phyloP scores from a whole-genome alignment of 2,888 invertebrate species.

The Sericinus montela region DNA sequence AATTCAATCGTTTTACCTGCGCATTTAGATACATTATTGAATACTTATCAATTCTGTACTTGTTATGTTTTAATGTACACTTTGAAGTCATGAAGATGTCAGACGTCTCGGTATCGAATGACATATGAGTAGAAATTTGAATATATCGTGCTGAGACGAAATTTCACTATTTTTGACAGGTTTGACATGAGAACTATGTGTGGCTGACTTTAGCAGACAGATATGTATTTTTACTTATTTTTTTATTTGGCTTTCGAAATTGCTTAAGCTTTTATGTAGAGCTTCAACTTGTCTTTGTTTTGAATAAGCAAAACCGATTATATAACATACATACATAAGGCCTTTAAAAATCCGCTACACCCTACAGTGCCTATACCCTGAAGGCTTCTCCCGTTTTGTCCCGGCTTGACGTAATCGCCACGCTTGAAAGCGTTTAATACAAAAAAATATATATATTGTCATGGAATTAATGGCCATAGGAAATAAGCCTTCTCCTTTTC shows the following conservation, averaged over 20 bases:
- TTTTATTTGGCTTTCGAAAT: not conserved
- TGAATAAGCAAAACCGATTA: too few species aligned
- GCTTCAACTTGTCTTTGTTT: too few species aligned
- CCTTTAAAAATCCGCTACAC: too few species aligned
- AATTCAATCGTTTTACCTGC: constrained; percentile 7
- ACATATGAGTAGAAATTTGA: constrained; percentile 64
- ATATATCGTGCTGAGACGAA: constrained; percentile 68
- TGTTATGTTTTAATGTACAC: constrained; percentile 31
- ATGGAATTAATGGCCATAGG: too few species aligned
- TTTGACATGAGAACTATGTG: constrained; percentile 37
- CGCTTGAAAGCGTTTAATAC: too few species aligned
- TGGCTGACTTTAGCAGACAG: constrained; percentile 1
- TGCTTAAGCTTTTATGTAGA: too few species aligned
- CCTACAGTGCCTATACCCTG: too few species aligned
- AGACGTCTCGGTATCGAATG: constrained; percentile 56
- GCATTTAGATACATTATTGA: constrained; percentile 28
- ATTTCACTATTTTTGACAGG: constrained; percentile 65
- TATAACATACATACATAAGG: too few species aligned
- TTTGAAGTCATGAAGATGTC: constrained; percentile 64
- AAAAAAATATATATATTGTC: too few species aligned
- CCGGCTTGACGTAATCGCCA: too few species aligned
- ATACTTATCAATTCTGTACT: constrained; percentile 10
- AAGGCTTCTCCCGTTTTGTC: too few species aligned
- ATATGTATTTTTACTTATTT: not conserved
- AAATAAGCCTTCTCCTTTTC: too few species aligned